A percentile compares a stretch with the other conserved stretches of the same genome.
Conservation (phyloP, 2,888 invertebrate genomes). For the Chalcosyrphus nemorum region DNA sequence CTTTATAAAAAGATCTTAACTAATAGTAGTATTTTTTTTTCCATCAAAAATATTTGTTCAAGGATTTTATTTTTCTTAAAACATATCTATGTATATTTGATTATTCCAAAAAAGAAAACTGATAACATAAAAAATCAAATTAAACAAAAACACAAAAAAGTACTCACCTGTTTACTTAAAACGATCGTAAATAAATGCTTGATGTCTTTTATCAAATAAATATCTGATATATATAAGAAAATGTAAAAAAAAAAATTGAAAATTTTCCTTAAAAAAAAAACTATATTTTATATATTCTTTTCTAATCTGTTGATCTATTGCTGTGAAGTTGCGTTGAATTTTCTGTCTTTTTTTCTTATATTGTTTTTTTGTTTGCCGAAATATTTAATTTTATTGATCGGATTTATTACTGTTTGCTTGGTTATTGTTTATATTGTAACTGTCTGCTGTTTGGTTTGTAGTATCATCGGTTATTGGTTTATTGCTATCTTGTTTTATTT, state of each 20-base stretch:
- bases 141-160: background rate
- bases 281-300: slow-evolving; percentile 14
- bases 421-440: slow-evolving; percentile 49
- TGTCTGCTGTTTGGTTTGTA: slow-evolving; percentile 48
- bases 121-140: slow-evolving; percentile 58
- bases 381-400: slow-evolving; percentile 36
- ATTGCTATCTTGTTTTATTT: slow-evolving; percentile 56
- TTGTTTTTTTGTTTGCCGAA: slow-evolving; percentile 22
- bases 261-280: slow-evolving; percentile 1
- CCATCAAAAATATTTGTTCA: background rate
- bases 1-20: no score
- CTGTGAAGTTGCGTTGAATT: slow-evolving; percentile 57
- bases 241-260: background rate
- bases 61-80: background rate
- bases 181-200: slow-evolving; percentile 27
- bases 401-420: slow-evolving; percentile 43
- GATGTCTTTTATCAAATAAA: slow-evolving; percentile 35
- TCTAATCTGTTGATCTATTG: slow-evolving; percentile 59
- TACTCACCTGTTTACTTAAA: slow-evolving; percentile 25
- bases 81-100: background rate
- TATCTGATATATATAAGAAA: no score
- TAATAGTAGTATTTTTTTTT: no score
- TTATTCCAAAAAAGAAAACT: background rate
- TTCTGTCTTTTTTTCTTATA: slow-evolving; percentile 22
- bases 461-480: slow-evolving; percentile 61